Base-by-base conservation (phyloP, 1,140 invertebrate genomes). In the Pachypsylla venusta region DNA sequence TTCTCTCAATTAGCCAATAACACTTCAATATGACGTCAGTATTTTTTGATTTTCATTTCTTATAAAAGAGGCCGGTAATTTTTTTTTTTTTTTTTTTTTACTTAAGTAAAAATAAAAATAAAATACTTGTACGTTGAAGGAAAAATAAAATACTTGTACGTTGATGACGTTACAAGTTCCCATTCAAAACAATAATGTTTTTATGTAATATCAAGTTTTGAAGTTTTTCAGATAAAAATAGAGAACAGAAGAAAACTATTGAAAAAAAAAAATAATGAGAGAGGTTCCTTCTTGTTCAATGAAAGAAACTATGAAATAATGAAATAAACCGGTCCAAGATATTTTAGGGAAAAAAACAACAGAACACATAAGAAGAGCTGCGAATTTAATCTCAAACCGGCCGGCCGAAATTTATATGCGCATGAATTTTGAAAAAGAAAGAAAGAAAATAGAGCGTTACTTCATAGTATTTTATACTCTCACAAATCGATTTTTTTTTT, bases 351-450 rank as follows among this genome's bases (percentile, higher is more conserved):
- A n/a, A n/a, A n/a, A n/a, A n/a, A n/a, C n/a, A n/a, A n/a, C n/a
- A n/a, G n/a, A n/a, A n/a, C n/a, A n/a, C n/a, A n/a, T n/a, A n/a
- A n/a, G n/a, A n/a, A n/a, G n/a, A n/a, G n/a, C n/a, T n/a, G n/a
- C n/a, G n/a, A n/a, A 48, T 7, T 5, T 48, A 10, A 10, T 48
- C 16, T 48, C 16, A 48, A n/a, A 48, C 42, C 42, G 42, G 42
- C 42, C 42, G 42, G 42, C 42, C 42, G 42, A 22, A 48, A 48
- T 48, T 48, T 48, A 22, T 48, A 3, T 48, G 42, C 42, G 42
- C 42, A 48, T 48, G 42, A n/a, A n/a, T n/a, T n/a, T n/a, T n/a
- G n/a, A n/a, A 10, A 35, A 10, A 48, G 42, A 22, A 48, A 22
- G 22, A 48, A 48, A 10, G 4, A 48, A 48, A 48, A 16, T 5